Evolutionary conservation across 2,797 vertebrate species (phyloP), one percentile per base, ranked within the genome.

Genomic region (Distichodus sexfasciatus): DNA sequence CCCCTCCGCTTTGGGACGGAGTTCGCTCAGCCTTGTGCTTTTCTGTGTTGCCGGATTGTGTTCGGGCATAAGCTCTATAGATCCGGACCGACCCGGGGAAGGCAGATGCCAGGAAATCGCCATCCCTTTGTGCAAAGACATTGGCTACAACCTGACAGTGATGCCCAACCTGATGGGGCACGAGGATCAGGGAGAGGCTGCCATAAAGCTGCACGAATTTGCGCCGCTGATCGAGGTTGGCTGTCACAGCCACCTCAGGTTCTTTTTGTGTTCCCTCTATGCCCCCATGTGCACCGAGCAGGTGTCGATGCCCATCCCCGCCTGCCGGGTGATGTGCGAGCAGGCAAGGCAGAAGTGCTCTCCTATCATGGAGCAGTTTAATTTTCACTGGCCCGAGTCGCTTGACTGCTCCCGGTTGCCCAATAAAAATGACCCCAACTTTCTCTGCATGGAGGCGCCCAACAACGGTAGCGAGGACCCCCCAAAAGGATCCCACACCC

Each of bases 211-310:
- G 71, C 94, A 98, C 15, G 96, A 99, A 90, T 99, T 98, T 46
- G 94, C 94, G 0, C 95, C 97, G 0, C 88, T 99, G 71, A 96
- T 98, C 69, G 94, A 96, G 82, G 95, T 94, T 0, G 96, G 97
- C 38, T 99, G 97, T 85, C 97, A 98, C 89, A 80, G 91, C 40
- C 97, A 98, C 69, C 91, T 99, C 7, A 94, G 93, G 79, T 98
- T 99, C 72, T 98, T 98, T 79, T 91, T 99, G 62, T 99, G 97
- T 78, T 99, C 97, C 0, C 90, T 99, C n/a, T 97, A 96, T 0
- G 96, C 97, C 2, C 97, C 97, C 24, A 98, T 99, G 97, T 99
- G 97, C 92, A 97, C 97, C 0, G 96, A 99, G 87, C 94, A 99
- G 83, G 97, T 99, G 78, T 99, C 97, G 1, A 93, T 94, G 8